phyloP scores from a whole-genome alignment of 1,140 invertebrate species.

The Polypedilum pembai region DNA sequence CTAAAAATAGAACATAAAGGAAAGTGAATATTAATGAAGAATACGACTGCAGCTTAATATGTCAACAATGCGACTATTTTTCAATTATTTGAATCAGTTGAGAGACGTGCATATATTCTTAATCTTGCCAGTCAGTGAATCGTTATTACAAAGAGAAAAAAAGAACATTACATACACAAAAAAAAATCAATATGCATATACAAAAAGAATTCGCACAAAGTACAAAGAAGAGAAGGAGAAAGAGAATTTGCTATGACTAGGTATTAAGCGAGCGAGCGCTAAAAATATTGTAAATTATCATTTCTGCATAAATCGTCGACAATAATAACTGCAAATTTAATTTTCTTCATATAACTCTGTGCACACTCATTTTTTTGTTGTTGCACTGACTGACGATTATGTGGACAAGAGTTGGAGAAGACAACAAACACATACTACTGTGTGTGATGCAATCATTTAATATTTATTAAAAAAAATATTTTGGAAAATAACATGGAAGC shows the following conservation, averaged over 20 bases:
- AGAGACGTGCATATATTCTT: neutral
- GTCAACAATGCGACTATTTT: neutral
- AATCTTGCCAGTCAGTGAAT: neutral
- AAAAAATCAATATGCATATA: neutral
- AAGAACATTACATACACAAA: neutral
- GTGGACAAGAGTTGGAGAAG: neutral
- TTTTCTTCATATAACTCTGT: neutral
- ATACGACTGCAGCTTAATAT: too few species aligned
- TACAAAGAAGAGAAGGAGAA: neutral
- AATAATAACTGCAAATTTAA: neutral
- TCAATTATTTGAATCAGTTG: neutral
- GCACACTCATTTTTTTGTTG: neutral
- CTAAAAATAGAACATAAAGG: neutral
- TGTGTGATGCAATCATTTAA: constrained; percentile 10
- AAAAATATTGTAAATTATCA: neutral
- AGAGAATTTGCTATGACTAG: neutral
- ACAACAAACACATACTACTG: neutral
- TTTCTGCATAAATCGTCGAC: neutral
- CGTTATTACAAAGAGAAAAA: neutral
- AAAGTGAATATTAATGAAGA: neutral
- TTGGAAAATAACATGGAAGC: neutral
- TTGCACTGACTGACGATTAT: constrained; percentile 10
- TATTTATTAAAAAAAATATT: neutral
- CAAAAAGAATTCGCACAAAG: neutral
- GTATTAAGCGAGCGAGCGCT: neutral